A percentile compares a stretch with the other conserved stretches of the same genome.
These are phyloP conservation scores for Gracilinanus agilis DNA, from an alignment of 2,113 vertebrate genomes.

Conservation along the genomic window DNA sequence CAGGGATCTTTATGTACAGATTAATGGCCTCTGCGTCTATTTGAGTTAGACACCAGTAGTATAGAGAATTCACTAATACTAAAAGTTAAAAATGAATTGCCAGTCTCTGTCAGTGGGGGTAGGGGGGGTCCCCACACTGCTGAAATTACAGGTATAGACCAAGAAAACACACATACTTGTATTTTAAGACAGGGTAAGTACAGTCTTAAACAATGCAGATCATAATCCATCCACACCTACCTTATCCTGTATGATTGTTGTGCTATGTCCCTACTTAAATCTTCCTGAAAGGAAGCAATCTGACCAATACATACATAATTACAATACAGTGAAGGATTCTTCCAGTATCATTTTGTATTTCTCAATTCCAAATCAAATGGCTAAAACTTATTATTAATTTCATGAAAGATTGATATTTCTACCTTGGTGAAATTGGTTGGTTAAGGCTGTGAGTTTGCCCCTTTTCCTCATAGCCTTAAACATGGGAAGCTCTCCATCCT, in stretches of 20 bases:
- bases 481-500: not conserved
- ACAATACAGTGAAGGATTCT: not conserved
- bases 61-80: not conserved
- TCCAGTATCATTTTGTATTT: conserved; percentile 7
- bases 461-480: not conserved
- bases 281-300: not conserved
- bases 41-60: not conserved
- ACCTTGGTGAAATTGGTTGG: conserved; percentile 18
- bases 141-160: not conserved
- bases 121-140: not conserved
- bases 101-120: not conserved
- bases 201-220: not conserved
- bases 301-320: not conserved
- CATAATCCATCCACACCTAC: not conserved
- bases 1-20: not conserved
- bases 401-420: conserved; percentile 16
- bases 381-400: conserved; percentile 9
- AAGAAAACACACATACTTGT: not conserved
- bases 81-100: not conserved
- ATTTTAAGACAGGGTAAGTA: not conserved
- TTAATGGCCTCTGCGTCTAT: not conserved
- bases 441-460: not conserved
- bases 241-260: not conserved
- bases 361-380: conserved; percentile 42
- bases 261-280: not conserved